Evolutionary conservation across 2,888 invertebrate species (phyloP).

Genomic region (Nesidiocoris tenuis): DNA sequence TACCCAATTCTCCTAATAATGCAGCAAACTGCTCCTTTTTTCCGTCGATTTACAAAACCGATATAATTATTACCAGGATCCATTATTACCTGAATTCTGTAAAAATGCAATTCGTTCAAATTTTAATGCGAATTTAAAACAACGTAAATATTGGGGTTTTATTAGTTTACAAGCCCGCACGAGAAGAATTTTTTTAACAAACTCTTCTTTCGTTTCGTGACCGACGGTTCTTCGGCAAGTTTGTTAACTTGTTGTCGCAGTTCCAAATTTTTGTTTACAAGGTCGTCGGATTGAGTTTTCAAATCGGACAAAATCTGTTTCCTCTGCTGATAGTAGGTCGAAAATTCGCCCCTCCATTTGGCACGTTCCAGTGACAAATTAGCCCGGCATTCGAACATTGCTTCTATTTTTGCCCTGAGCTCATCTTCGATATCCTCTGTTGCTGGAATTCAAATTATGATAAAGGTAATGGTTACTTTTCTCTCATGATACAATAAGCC

Average conservation of each 20-base stretch:
- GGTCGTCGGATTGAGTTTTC: not conserved
- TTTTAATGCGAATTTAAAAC: slow-evolving; percentile 6
- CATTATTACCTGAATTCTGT: no score
- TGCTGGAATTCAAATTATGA: no score
- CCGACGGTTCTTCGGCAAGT: slow-evolving; percentile 8
- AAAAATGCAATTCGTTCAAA: no score
- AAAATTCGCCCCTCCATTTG: slow-evolving; percentile 23
- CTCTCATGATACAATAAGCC: no score
- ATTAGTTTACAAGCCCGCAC: slow-evolving; percentile 23
- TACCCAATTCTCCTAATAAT: no score
- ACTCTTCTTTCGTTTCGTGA: slow-evolving; percentile 25
- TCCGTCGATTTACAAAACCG: no score
- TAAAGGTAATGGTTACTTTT: no score
- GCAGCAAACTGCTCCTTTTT: no score
- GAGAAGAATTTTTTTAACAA: slow-evolving; percentile 11
- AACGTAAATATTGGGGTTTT: slow-evolving; percentile 11
- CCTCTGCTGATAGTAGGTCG: not conserved
- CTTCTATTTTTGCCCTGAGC: slow-evolving; percentile 2
- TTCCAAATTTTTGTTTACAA: not conserved
- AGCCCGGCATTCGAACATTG: slow-evolving; percentile 7
- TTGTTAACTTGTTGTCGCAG: slow-evolving; percentile 8
- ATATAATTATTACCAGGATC: no score
- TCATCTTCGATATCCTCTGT: not conserved
- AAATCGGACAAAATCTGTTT: not conserved
- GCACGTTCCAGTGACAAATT: not conserved